Evolutionary conservation across 2,888 invertebrate species (phyloP), one percentile per base, ranked within the genome.

Genomic region (Agelastica alni): DNA sequence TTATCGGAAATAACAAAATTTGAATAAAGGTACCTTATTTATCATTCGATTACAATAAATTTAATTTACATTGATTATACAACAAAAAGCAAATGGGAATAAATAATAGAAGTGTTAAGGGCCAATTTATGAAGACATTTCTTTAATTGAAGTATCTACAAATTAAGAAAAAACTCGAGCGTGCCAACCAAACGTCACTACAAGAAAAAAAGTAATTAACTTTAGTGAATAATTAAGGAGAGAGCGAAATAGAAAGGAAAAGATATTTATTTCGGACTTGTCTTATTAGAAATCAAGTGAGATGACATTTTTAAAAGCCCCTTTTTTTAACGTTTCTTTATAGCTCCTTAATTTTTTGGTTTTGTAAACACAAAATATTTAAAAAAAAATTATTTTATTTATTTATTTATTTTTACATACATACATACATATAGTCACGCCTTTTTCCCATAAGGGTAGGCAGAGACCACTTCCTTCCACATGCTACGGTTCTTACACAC

Each of bases 61-160:
- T n/a, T n/a, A n/a, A n/a, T n/a, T n/a, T n/a, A n/a, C n/a, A n/a
- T n/a, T n/a, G n/a, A n/a, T n/a, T n/a, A n/a, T n/a, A n/a, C n/a
- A n/a, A n/a, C n/a, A 57, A 56, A 60, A 61, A 56, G 51, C 51
- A 54, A 55, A 58, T 45, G 48, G 52, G 58, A 59, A 63, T 66
- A 64, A 65, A 65, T 64, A 66, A 66, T 64, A 63, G 63, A 65
- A 63, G 61, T 58, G 59, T 59, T 61, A 60, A 61, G 60, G 59
- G 61, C 64, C 65, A 66, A 68, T 68, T 68, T 67, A 68, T 68
- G 66, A 64, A 67, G 68, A 65, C 67, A 59, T 67, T 67, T 53
- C 66, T 65, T 67, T 69, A 69, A 69, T 69, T 69, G 68, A 67
- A 67, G 67, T 65, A 67, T 67, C 65, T 69, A 66, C 62, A 69